phyloP scores from a whole-genome alignment of 2,888 invertebrate genomes.

The Hecatera dysodea region DNA sequence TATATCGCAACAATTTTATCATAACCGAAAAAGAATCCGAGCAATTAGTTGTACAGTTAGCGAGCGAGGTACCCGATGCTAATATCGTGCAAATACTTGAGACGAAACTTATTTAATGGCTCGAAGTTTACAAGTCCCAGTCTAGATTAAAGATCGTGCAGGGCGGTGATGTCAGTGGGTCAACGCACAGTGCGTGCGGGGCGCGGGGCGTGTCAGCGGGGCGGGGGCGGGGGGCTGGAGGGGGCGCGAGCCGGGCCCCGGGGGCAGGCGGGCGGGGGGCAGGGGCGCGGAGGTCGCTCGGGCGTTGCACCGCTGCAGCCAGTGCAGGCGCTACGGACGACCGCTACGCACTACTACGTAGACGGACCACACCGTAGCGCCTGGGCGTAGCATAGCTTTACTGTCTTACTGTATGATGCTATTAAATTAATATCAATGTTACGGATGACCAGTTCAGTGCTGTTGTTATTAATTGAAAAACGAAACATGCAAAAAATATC shows the following conservation, averaged over 20 bases:
- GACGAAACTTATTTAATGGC: constrained; percentile 66
- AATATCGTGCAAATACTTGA: constrained; percentile 48
- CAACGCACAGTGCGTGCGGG: constrained; percentile 89
- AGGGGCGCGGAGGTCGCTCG: constrained; percentile 73
- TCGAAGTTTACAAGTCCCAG: constrained; percentile 77
- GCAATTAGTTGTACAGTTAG: constrained; percentile 29
- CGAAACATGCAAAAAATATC: constrained; percentile 1
- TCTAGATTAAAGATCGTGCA: constrained; percentile 89
- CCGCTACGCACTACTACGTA: constrained; percentile 79
- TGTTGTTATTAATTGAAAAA: constrained; percentile 17
- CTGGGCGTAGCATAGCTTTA: constrained; percentile 62
- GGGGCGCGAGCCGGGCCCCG: constrained; percentile 65
- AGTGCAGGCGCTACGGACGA: constrained; percentile 81
- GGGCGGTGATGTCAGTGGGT: constrained; percentile 89
- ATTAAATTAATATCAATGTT: constrained; percentile 43
- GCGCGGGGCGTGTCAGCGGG: constrained; percentile 85
- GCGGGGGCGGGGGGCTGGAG: constrained; percentile 65
- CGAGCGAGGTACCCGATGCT: constrained; percentile 53
- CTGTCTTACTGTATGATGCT: constrained; percentile 50
- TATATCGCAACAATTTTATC: constrained; percentile 50
- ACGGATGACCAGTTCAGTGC: constrained; percentile 48
- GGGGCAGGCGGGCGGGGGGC: constrained; percentile 52
- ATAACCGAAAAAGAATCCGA: constrained; percentile 13
- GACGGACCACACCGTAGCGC: constrained; percentile 73
- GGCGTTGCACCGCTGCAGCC: constrained; percentile 88